Percentiles rank a stretch among this genome's conserved stretches.
phyloP scores from a whole-genome alignment of 92 coral and sea anemone genomes.

The Parazoanthus atlanticus region DNA sequence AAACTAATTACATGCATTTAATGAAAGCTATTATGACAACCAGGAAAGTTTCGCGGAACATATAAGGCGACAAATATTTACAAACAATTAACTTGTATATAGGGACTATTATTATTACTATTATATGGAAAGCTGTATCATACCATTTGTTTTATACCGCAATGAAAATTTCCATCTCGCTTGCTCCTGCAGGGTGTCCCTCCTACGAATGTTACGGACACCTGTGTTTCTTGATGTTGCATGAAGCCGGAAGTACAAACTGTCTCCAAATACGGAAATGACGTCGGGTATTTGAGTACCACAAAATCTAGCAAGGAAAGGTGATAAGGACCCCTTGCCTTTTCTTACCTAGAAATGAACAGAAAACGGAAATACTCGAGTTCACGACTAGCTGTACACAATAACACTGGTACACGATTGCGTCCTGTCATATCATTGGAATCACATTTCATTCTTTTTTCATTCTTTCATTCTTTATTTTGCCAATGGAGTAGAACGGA shows the following conservation, averaged over 20 bases:
- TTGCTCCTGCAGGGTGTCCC: background rate
- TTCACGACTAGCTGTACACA: background rate
- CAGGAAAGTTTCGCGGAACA: too few species aligned
- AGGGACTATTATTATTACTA: background rate
- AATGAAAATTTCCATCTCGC: slow-evolving; percentile 48
- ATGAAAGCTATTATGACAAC: too few species aligned
- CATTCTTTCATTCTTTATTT: too few species aligned
- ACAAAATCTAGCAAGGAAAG: slow-evolving; percentile 67
- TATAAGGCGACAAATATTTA: too few species aligned
- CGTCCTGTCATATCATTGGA: too few species aligned
- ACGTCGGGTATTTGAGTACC: slow-evolving; percentile 61
- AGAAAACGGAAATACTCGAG: background rate
- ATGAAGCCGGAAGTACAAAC: slow-evolving; percentile 72
- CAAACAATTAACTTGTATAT: background rate
- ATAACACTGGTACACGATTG: too few species aligned
- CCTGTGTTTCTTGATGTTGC: slow-evolving; percentile 37
- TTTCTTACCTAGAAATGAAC: slow-evolving; percentile 47
- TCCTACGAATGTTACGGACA: slow-evolving; percentile 22
- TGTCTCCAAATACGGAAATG: slow-evolving; percentile 61
- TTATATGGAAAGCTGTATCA: slow-evolving; percentile 3
- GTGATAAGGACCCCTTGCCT: slow-evolving; percentile 75
- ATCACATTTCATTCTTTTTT: too few species aligned
- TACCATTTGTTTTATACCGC: slow-evolving; percentile 59
- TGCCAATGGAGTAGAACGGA: too few species aligned
- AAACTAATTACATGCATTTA: too few species aligned